These are phyloP conservation scores for Hippocampus kuda DNA, from an alignment of 2,797 vertebrate genomes.

Conservation along the genomic window DNA sequence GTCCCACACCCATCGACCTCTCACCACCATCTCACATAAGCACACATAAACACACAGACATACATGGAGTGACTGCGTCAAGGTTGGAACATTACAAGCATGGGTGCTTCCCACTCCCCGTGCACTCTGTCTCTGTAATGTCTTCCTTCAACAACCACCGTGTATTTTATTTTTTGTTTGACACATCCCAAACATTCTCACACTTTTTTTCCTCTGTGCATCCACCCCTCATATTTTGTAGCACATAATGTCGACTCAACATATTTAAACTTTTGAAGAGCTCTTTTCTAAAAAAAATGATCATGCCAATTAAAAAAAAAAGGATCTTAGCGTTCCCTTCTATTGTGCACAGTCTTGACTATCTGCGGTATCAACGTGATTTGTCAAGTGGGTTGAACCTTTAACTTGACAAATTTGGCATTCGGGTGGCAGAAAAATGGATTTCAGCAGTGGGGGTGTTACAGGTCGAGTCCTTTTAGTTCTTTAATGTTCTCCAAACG, in stretches of 20 bases:
- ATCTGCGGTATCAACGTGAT: not conserved
- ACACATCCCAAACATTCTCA: not conserved
- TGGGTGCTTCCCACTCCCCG: not conserved
- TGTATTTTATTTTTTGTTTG: no score
- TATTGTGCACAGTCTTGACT: not conserved
- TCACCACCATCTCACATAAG: not conserved
- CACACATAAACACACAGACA: not conserved
- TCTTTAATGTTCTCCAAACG: not conserved
- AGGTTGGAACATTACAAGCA: conserved; percentile 4
- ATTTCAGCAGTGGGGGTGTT: not conserved
- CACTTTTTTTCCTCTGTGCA: not conserved
- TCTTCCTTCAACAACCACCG: not conserved
- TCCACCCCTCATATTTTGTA: not conserved
- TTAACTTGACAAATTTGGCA: conserved; percentile 3
- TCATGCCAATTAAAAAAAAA: not conserved
- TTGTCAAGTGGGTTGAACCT: not conserved
- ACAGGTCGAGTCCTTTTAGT: not conserved
- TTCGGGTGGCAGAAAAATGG: not conserved
- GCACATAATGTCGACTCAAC: not conserved
- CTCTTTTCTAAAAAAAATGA: not conserved
- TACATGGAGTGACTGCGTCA: not conserved
- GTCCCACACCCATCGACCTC: conserved; percentile 8
- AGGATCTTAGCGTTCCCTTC: not conserved
- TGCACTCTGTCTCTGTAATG: conserved; percentile 2
- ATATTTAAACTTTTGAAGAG: not conserved